Conservation (phyloP, 2,888 invertebrate species). For the Halictus ligatus region DNA sequence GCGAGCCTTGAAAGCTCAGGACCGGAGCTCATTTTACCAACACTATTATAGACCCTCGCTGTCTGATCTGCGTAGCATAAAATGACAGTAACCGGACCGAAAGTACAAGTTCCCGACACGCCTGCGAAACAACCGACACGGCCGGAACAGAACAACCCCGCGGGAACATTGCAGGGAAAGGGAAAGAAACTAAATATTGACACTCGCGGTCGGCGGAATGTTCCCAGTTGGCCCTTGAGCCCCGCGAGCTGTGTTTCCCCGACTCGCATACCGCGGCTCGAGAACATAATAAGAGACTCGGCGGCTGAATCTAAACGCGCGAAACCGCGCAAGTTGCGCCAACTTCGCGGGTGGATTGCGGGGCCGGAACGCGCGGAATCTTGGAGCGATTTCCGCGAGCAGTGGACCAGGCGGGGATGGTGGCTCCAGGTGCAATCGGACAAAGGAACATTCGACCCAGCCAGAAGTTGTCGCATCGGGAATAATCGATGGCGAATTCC, state of each 20-base stretch:
- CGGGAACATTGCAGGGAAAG: not conserved
- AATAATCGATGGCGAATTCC: conserved; percentile 50
- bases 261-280: conserved; percentile 39
- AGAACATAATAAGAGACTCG: conserved; percentile 47
- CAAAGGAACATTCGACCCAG: conserved; percentile 20
- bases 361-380: not conserved
- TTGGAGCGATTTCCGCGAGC: not conserved
- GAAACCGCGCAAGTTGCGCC: conserved; percentile 25
- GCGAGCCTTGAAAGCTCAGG: too few relatives aligned
- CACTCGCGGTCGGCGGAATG: conserved; percentile 21
- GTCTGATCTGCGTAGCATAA: too few relatives aligned
- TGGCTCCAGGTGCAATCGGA: not conserved
- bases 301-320: conserved; percentile 38
- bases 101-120: not conserved
- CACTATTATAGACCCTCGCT: too few relatives aligned
- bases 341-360: not conserved
- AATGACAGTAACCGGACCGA: not conserved
- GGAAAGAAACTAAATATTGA: conserved; percentile 52
- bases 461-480: conserved; percentile 42
- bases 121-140: not conserved
- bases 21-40: too few relatives aligned
- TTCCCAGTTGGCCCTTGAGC: conserved; percentile 31
- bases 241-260: conserved; percentile 35
- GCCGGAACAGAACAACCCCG: not conserved
- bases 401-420: too few relatives aligned